phyloP scores from a whole-genome alignment of 2,888 invertebrate species.

The Teleiodes luculella region DNA sequence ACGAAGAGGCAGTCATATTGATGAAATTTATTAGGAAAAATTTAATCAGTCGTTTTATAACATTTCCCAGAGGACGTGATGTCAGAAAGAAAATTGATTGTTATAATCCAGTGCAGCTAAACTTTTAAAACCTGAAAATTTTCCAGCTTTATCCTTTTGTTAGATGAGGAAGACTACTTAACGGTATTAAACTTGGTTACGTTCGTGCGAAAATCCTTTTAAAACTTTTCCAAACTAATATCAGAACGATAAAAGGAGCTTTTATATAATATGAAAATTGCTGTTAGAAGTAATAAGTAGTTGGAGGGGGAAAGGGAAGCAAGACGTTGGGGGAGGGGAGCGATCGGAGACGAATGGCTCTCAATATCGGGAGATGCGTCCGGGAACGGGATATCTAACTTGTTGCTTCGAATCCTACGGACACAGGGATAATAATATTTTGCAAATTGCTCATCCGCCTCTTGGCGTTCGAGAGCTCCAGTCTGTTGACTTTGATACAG shows the following conservation, averaged over 20 bases:
- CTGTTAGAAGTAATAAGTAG: constrained; percentile 33
- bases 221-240: constrained; percentile 27
- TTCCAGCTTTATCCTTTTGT: constrained; percentile 14
- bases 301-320: constrained; percentile 19
- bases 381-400: constrained; percentile 59
- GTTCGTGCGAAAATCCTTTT: constrained; percentile 28
- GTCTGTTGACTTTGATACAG: neutral
- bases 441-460: neutral
- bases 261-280: constrained; percentile 37
- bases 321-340: constrained; percentile 21
- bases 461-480: neutral
- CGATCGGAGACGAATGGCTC: constrained; percentile 60
- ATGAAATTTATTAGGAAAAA: too few relatives aligned
- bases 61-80: neutral
- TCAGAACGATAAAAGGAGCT: constrained; percentile 28
- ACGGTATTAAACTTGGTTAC: constrained; percentile 28
- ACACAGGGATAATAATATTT: constrained; percentile 7
- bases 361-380: constrained; percentile 59
- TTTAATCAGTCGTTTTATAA: too few relatives aligned
- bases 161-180: constrained; percentile 24
- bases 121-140: constrained; percentile 15
- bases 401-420: constrained; percentile 57
- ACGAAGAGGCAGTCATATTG: too few relatives aligned
- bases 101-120: constrained; percentile 9
- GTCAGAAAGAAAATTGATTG: neutral